phyloP scores from a whole-genome alignment of 1,140 invertebrate genomes.

The Himalopsyche phryganea region DNA sequence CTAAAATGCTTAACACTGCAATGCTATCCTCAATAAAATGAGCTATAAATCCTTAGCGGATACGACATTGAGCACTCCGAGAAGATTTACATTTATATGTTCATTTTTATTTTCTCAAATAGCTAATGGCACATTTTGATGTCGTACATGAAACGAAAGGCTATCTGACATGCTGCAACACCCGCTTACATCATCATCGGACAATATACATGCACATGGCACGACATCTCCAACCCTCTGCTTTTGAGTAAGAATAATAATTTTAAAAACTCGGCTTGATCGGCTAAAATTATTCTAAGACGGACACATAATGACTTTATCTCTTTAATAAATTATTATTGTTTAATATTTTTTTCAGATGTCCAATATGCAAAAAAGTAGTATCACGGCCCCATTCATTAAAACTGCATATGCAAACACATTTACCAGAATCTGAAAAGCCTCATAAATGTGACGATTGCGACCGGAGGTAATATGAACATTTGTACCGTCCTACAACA shows the following conservation, averaged over 20 bases:
- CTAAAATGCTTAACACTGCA: too few species aligned
- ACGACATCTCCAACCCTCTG: conserved; percentile 24
- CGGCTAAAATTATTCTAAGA: not conserved
- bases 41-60: too few species aligned
- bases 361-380: conserved; percentile 27
- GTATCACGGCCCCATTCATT: conserved; percentile 24
- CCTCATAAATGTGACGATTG: conserved; percentile 24
- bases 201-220: conserved; percentile 25
- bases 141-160: conserved; percentile 12
- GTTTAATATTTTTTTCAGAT: conserved; percentile 13
- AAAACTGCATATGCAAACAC: conserved; percentile 24
- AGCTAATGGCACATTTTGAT: conserved; percentile 24
- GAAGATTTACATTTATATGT: too few species aligned
- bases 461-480: conserved; percentile 16
- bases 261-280: not conserved
- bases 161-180: conserved; percentile 21
- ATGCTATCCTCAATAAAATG: too few species aligned
- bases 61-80: too few species aligned
- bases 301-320: too few species aligned
- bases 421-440: conserved; percentile 24
- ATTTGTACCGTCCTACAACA: too few species aligned
- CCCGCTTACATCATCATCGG: conserved; percentile 13
- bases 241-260: conserved; percentile 19
- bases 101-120: conserved; percentile 16
- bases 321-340: not conserved